Evolutionary conservation across 2,797 vertebrate genomes (phyloP).

Genomic region (Eospalax fontanierii): DNA sequence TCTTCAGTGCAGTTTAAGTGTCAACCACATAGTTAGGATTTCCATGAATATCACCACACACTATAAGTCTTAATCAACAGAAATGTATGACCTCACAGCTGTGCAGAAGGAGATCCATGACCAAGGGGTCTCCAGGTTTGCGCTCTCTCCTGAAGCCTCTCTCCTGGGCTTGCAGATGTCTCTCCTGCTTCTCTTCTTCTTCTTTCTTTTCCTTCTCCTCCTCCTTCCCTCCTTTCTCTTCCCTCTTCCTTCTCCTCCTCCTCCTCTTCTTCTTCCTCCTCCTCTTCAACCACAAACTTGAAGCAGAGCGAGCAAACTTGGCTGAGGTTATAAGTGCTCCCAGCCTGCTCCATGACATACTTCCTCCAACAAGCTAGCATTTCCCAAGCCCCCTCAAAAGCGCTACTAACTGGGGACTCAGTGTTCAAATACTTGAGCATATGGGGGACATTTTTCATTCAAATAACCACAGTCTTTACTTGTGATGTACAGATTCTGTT

Average conservation of each 20-base stretch:
- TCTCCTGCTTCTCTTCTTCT: not conserved
- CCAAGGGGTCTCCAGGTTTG: not conserved
- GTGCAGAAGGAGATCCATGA: not conserved
- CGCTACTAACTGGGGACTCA: too few relatives aligned
- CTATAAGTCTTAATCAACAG: not conserved
- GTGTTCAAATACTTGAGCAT: too few relatives aligned
- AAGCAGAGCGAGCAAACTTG: too few relatives aligned
- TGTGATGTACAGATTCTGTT: not conserved
- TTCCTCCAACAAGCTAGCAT: too few relatives aligned
- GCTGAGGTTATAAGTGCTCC: too few relatives aligned
- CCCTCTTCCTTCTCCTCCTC: not conserved
- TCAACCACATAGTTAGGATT: not conserved
- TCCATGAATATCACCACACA: not conserved
- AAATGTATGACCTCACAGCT: not conserved
- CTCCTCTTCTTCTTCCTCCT: not conserved
- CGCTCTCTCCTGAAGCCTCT: not conserved
- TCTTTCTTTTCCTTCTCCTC: too few relatives aligned
- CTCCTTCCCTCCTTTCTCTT: too few relatives aligned
- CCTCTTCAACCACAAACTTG: too few relatives aligned
- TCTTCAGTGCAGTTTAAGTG: not conserved
- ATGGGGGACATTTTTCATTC: too few relatives aligned
- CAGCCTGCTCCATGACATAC: too few relatives aligned
- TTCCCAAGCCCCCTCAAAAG: too few relatives aligned
- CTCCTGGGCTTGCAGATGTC: not conserved
- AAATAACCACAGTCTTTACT: too few relatives aligned